Conservation (phyloP, 1,140 invertebrate genomes). For the Solen grandis region DNA sequence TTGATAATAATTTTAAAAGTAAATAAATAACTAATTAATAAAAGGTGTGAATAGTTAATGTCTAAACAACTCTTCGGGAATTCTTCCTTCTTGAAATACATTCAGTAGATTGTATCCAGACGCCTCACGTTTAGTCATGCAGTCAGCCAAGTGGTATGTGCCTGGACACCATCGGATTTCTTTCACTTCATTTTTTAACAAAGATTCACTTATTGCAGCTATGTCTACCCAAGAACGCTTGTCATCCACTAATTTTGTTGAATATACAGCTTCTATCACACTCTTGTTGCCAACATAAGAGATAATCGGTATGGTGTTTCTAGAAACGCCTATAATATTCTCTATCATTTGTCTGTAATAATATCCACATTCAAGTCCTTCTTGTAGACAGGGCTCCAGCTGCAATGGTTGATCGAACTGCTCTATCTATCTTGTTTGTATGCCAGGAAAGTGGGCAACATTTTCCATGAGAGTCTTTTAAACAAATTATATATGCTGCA, state of each 20-base stretch:
- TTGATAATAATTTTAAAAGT: not conserved
- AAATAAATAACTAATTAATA: slow-evolving; percentile 13
- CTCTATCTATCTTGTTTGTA: slow-evolving; percentile 27
- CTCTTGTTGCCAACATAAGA: slow-evolving; percentile 59
- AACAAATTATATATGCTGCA: slow-evolving; percentile 26
- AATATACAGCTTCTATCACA: slow-evolving; percentile 55
- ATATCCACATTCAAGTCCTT: slow-evolving; percentile 40
- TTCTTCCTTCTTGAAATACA: too few relatives aligned
- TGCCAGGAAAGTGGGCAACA: too few relatives aligned
- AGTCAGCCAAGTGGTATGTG: slow-evolving; percentile 27
- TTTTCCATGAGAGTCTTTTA: slow-evolving; percentile 37
- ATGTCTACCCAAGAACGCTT: slow-evolving; percentile 58
- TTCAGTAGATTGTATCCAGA: too few relatives aligned
- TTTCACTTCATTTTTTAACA: too few relatives aligned
- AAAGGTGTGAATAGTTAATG: slow-evolving; percentile 11
- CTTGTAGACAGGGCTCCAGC: slow-evolving; percentile 40
- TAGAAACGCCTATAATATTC: too few relatives aligned
- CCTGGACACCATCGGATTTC: slow-evolving; percentile 25
- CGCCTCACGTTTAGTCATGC: slow-evolving; percentile 33
- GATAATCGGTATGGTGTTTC: slow-evolving; percentile 31
- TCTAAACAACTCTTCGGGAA: slow-evolving; percentile 6
- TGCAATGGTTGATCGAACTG: slow-evolving; percentile 47
- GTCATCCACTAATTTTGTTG: slow-evolving; percentile 63
- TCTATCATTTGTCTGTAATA: slow-evolving; percentile 37
- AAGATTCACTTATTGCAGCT: slow-evolving; percentile 44